A percentile compares a stretch with the other conserved stretches of the same genome.
phyloP scores from a whole-genome alignment of 2,113 vertebrate species.

The Myiozetetes cayanensis region DNA sequence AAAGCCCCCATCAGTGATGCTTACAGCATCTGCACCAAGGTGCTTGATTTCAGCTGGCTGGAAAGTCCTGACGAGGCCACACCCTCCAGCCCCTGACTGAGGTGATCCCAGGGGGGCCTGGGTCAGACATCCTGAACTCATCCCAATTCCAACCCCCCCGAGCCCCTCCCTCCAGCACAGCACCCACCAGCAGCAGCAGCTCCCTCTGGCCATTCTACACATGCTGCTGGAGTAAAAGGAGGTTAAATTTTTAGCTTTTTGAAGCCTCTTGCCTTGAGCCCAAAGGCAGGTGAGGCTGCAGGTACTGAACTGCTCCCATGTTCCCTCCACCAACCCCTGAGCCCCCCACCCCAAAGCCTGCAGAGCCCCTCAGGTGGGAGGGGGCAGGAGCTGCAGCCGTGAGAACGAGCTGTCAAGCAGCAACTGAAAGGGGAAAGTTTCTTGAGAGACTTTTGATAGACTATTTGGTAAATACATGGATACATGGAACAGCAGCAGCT shows the following conservation, averaged over 20 bases:
- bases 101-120: not conserved
- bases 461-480: slow-evolving; percentile 33
- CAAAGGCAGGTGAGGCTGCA: not conserved
- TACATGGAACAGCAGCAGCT: slow-evolving; percentile 2
- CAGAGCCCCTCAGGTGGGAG: not conserved
- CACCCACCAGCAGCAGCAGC: not conserved
- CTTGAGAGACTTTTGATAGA: not conserved
- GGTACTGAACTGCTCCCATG: not conserved
- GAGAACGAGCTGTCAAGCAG: not conserved
- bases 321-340: not conserved
- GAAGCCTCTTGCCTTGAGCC: not conserved
- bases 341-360: not conserved
- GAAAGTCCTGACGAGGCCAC: not conserved
- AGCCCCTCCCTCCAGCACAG: not conserved
- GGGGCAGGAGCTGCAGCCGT: not conserved
- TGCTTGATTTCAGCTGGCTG: not conserved
- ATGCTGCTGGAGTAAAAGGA: not conserved
- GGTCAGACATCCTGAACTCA: not conserved
- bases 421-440: not conserved
- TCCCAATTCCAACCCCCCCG: accelerated
- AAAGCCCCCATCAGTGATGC: not conserved
- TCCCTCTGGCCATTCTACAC: not conserved
- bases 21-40: not conserved
- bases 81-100: not conserved
- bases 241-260: not conserved